Conservation (phyloP, 2,888 invertebrate species). For the Hermaeophaga mercurialis region DNA sequence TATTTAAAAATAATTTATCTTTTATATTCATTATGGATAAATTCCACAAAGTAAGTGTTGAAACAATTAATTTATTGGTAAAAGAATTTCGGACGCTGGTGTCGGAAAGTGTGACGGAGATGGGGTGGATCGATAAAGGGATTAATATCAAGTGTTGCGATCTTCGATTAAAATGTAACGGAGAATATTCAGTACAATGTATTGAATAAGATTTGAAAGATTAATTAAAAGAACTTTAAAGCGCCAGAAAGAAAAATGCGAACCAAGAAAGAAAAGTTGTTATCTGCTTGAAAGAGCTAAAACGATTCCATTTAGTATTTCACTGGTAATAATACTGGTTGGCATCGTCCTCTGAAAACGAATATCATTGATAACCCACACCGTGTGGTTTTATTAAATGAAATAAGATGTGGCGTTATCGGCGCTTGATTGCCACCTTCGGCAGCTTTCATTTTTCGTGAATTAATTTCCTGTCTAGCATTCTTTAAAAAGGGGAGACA, state of each 20-base stretch:
- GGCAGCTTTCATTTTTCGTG: conserved; percentile 59
- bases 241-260: background rate
- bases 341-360: conserved; percentile 20
- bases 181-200: too few relatives aligned
- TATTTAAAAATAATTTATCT: too few relatives aligned
- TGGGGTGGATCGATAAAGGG: too few relatives aligned
- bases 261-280: conserved; percentile 16
- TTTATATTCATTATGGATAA: too few relatives aligned
- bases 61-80: too few relatives aligned
- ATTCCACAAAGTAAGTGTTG: too few relatives aligned
- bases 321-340: conserved; percentile 17
- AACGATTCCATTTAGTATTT: conserved; percentile 27
- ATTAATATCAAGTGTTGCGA: too few relatives aligned
- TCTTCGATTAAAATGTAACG: too few relatives aligned
- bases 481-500: conserved; percentile 59
- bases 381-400: conserved; percentile 54
- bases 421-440: conserved; percentile 54
- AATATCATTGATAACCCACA: conserved; percentile 50
- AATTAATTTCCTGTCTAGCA: conserved; percentile 61
- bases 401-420: conserved; percentile 57
- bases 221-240: conserved; percentile 11
- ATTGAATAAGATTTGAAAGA: too few relatives aligned
- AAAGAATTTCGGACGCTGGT: too few relatives aligned
- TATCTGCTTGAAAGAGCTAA: conserved; percentile 21
- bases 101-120: too few relatives aligned